Base-by-base conservation (phyloP, 2,888 invertebrate species). In the Rosalia funebris region DNA sequence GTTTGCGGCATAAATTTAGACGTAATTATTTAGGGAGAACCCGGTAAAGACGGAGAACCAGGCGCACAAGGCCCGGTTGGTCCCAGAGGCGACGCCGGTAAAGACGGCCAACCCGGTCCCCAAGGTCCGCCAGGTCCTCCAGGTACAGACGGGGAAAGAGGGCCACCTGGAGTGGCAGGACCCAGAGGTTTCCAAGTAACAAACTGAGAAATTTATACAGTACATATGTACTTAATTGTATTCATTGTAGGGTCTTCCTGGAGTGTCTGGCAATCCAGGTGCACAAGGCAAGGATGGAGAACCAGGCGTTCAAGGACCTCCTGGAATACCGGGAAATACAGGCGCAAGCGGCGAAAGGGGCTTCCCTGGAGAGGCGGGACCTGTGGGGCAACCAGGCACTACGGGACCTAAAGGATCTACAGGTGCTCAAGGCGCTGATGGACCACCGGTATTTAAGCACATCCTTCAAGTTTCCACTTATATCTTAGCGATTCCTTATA, bases 231-330 rank as follows among this genome's bases (percentile, higher is more conserved):
- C 10, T 42, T 15, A 4, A 44, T 46, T 32, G 1, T 25, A 10
- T 14, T 3, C 10, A n/a, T 34, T 34, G 2, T 59, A 80, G 79
- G 81, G 81, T 36, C 84, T 91, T 75, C 92, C 92, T 12, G 93
- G 93, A 61, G 78, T 87, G 32, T 85, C 89, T 25, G 93, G 93
- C 1, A 86, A 86, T 74, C 87, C 90, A 1, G 93, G 93, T 0
- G 77, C 85, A 4, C 85, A 90, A 0, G 93, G 93, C n/a, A 93
- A 92, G 80, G 92, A 93, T 77, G 93, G 93, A 1, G 90, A 90
- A 74, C 80, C 86, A 1, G 93, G 93, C 0, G 75, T 88, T 9
- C 88, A 89, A 52, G 93, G 92, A 0, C 85, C 83, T 20, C 78
- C 83, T 2, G 88, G 88, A 34, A 72, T 78, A 19, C 81, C 84